Evolutionary conservation across 2,888 invertebrate genomes (phyloP).

Genomic region (Drosophila paranaensis): DNA sequence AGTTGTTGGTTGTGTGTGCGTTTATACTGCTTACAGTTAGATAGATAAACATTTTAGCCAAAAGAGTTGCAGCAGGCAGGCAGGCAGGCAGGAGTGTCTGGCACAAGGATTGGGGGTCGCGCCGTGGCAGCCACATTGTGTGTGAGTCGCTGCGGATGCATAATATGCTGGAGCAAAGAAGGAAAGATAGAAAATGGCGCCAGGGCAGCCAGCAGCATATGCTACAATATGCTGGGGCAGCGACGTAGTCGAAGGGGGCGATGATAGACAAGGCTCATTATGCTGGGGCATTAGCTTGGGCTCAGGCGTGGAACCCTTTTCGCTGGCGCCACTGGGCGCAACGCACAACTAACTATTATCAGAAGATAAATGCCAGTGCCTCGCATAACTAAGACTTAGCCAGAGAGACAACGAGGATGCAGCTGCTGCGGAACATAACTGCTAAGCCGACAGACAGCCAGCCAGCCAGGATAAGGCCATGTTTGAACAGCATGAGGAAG

Average conservation of each 20-base stretch:
- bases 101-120: slow-evolving; percentile 10
- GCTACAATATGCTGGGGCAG: slow-evolving; percentile 29
- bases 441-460: slow-evolving; percentile 67
- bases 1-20: slow-evolving; percentile 30
- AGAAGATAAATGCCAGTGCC: slow-evolving; percentile 72
- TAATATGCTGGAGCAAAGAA: slow-evolving; percentile 56
- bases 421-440: slow-evolving; percentile 60
- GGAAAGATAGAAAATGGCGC: slow-evolving; percentile 58
- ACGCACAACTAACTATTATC: slow-evolving; percentile 75
- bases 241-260: slow-evolving; percentile 11
- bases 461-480: slow-evolving; percentile 26
- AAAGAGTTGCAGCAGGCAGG: slow-evolving; percentile 39
- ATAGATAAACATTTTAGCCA: slow-evolving; percentile 72
- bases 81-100: not conserved
- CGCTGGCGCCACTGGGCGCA: slow-evolving; percentile 31
- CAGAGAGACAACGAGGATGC: slow-evolving; percentile 38
- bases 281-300: slow-evolving; percentile 4
- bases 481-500: slow-evolving; percentile 18
- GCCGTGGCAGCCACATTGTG: slow-evolving; percentile 29
- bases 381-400: slow-evolving; percentile 75
- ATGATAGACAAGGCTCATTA: not conserved
- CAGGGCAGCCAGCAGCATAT: slow-evolving; percentile 49
- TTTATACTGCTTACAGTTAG: slow-evolving; percentile 67
- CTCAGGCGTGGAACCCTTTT: not conserved
- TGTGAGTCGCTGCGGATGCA: slow-evolving; percentile 54